Evolutionary conservation across 2,113 vertebrate species (phyloP).

Genomic region (Thymallus thymallus): DNA sequence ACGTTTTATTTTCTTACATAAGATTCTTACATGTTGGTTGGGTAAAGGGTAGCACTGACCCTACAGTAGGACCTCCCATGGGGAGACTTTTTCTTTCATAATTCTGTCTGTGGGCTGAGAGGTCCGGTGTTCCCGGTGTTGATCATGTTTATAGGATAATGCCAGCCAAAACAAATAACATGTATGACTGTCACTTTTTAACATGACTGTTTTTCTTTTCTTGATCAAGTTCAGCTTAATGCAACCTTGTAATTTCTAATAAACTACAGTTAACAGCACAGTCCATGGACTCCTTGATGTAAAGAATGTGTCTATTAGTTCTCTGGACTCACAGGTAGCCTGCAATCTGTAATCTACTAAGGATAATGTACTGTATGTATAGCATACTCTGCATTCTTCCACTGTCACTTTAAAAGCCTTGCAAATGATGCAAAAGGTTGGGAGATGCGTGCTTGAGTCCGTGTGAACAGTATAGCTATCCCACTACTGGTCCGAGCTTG

Average conservation of each 20-base stretch:
- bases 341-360: not conserved
- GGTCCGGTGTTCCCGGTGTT: slow-evolving; percentile 36
- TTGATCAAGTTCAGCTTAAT: slow-evolving; percentile 39
- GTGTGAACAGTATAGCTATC: no score
- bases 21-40: slow-evolving; percentile 6
- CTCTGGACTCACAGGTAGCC: not conserved
- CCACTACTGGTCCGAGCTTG: not conserved
- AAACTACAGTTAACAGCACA: slow-evolving; percentile 52
- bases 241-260: slow-evolving; percentile 58
- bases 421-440: no score
- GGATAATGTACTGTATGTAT: not conserved
- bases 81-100: slow-evolving; percentile 20
- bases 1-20: not conserved
- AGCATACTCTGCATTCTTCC: no score
- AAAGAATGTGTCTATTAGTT: not conserved
- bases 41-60: slow-evolving; percentile 20
- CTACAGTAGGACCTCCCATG: slow-evolving; percentile 27
- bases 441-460: no score
- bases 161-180: slow-evolving; percentile 56
- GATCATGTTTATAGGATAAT: slow-evolving; percentile 54
- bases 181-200: slow-evolving; percentile 34
- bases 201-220: slow-evolving; percentile 54
- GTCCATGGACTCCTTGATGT: no score
- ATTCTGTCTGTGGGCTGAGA: slow-evolving; percentile 35
- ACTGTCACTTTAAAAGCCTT: no score